A percentile compares a stretch with the other conserved stretches of the same genome.
phyloP scores from a whole-genome alignment of 2,797 vertebrate species.

The Malacoraja senta region DNA sequence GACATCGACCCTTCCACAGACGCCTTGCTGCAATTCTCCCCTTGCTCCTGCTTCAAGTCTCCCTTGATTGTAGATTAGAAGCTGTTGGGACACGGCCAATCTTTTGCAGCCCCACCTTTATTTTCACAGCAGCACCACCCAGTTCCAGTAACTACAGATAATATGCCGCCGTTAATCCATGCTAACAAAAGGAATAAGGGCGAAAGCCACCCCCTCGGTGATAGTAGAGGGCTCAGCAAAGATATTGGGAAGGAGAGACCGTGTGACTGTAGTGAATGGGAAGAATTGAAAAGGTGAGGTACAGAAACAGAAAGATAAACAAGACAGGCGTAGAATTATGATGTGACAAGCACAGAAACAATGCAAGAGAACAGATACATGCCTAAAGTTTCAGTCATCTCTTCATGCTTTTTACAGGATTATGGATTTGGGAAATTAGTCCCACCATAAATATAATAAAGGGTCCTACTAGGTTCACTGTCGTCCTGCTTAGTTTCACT shows the following conservation, averaged over 20 bases:
- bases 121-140: not conserved
- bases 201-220: not conserved
- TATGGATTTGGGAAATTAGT: too few species aligned
- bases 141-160: not conserved
- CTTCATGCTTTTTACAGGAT: too few species aligned
- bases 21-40: not conserved
- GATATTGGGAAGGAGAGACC: not conserved
- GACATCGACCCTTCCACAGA: not conserved
- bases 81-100: not conserved
- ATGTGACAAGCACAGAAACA: too few species aligned
- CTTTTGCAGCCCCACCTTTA: not conserved
- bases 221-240: not conserved
- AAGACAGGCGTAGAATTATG: too few species aligned
- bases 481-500: too few species aligned
- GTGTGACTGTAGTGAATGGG: too few species aligned
- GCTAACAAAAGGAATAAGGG: too few species aligned
- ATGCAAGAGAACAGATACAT: too few species aligned
- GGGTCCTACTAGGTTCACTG: too few species aligned
- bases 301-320: not conserved
- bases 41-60: not conserved
- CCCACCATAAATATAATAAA: too few species aligned
- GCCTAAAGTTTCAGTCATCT: too few species aligned
- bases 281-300: not conserved
- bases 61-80: not conserved
- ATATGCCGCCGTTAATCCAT: not conserved